Evolutionary conservation across 2,797 vertebrate species (phyloP).

Genomic region (Lagodon rhomboides): DNA sequence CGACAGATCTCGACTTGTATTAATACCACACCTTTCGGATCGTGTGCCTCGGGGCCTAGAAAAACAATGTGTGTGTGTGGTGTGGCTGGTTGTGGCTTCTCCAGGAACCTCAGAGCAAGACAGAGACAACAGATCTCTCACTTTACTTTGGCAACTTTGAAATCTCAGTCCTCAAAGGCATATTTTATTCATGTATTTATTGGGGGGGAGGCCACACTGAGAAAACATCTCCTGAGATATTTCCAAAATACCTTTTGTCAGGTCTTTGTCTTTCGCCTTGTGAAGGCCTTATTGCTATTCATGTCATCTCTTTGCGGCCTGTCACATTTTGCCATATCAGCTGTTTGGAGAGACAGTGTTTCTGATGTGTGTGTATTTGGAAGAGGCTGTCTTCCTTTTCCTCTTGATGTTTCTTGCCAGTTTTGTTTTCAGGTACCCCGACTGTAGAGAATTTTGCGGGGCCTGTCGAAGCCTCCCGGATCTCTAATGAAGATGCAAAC

Average conservation of each 20-base stretch:
- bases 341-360: slow-evolving; percentile 55
- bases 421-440: slow-evolving; percentile 33
- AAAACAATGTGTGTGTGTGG: slow-evolving; percentile 46
- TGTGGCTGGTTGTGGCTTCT: slow-evolving; percentile 51
- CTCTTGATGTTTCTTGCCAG: slow-evolving; percentile 38
- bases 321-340: slow-evolving; percentile 69
- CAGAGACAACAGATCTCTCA: slow-evolving; percentile 69
- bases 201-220: neutral
- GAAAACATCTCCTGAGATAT: slow-evolving; percentile 55
- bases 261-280: slow-evolving; percentile 62
- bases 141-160: slow-evolving; percentile 75
- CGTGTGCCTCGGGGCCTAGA: slow-evolving; percentile 50
- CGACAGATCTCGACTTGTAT: slow-evolving; percentile 51
- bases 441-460: slow-evolving; percentile 21
- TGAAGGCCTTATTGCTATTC: slow-evolving; percentile 68
- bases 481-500: slow-evolving; percentile 72
- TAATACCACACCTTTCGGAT: slow-evolving; percentile 48
- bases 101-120: slow-evolving; percentile 53
- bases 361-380: slow-evolving; percentile 49
- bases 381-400: slow-evolving; percentile 20
- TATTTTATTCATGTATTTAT: slow-evolving; percentile 48
- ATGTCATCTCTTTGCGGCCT: slow-evolving; percentile 51
- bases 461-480: slow-evolving; percentile 41
- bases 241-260: slow-evolving; percentile 58
- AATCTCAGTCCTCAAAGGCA: slow-evolving; percentile 62